Conservation (phyloP, 2,888 invertebrate genomes). For the Embidobia sp. region DNA sequence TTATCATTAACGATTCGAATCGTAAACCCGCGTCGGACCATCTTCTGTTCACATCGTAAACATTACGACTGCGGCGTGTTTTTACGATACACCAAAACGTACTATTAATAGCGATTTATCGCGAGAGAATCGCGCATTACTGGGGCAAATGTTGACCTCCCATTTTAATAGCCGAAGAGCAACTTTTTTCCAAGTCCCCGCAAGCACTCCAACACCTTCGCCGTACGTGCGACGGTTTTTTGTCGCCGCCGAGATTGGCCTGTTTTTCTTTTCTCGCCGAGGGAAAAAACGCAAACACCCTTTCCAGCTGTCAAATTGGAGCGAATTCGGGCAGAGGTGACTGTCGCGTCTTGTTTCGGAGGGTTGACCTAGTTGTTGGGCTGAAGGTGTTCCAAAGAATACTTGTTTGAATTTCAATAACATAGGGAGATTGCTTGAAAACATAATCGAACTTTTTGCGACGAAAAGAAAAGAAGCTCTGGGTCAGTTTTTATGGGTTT, state of each 20-base stretch:
- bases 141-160: conserved; percentile 30
- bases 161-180: conserved; percentile 24
- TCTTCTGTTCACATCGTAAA: too few relatives aligned
- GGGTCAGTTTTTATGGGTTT: too few relatives aligned
- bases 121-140: conserved; percentile 1
- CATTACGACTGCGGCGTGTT: too few relatives aligned
- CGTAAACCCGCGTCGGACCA: too few relatives aligned
- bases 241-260: background rate
- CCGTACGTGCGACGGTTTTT: conserved; percentile 10
- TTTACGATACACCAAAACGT: too few relatives aligned
- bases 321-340: background rate
- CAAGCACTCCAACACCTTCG: too few relatives aligned
- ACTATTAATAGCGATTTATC: conserved; percentile 7
- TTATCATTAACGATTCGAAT: too few relatives aligned
- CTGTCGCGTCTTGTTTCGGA: conserved; percentile 21
- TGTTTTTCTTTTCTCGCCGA: background rate
- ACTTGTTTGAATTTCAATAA: too few relatives aligned
- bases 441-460: too few relatives aligned
- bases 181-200: conserved; percentile 33
- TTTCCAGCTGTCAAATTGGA: conserved; percentile 15
- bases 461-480: too few relatives aligned
- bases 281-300: conserved; percentile 19
- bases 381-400: background rate
- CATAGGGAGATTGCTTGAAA: too few relatives aligned
- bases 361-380: conserved; percentile 17